These are phyloP conservation scores for Xanthorhoe spadicearia DNA, from an alignment of 2,888 invertebrate species.

Conservation along the genomic window DNA sequence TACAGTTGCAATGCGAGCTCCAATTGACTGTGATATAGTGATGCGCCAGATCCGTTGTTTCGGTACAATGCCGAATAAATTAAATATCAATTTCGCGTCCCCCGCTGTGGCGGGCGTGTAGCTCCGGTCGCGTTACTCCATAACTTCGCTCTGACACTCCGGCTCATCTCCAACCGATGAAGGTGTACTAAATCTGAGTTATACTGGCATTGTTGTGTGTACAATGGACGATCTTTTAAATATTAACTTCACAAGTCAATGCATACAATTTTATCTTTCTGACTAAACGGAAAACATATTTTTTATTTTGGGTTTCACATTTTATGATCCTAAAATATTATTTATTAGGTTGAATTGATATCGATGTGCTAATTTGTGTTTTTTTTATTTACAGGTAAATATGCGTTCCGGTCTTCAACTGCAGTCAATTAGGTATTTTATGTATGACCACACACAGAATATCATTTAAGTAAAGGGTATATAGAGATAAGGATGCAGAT, in stretches of 20 bases:
- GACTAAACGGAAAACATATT: neutral
- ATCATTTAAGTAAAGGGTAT: conserved; percentile 18
- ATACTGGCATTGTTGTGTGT: conserved; percentile 2
- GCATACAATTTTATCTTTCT: neutral
- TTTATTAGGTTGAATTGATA: neutral
- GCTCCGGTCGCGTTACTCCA: conserved; percentile 10
- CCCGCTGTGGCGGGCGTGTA: conserved; percentile 25
- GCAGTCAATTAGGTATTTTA: conserved; percentile 31
- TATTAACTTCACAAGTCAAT: conserved; percentile 1
- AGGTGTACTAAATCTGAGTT: conserved; percentile 13
- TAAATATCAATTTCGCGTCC: conserved; percentile 33
- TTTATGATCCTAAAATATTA: neutral
- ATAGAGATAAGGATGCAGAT: conserved; percentile 28
- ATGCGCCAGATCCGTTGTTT: conserved; percentile 23
- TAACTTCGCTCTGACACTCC: conserved; percentile 24
- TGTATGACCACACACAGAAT: conserved; percentile 6
- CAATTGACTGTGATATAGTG: conserved; percentile 23
- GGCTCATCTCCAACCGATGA: conserved; percentile 11
- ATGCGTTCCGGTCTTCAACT: conserved; percentile 36
- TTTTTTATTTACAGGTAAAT: conserved; percentile 60
- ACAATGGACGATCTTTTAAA: conserved; percentile 4
- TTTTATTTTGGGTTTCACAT: neutral
- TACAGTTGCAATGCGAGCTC: conserved; percentile 7
- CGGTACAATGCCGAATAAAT: conserved; percentile 32
- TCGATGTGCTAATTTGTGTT: conserved; percentile 39